Conservation (phyloP, 2,797 vertebrate genomes). For the Furcifer pardalis region DNA sequence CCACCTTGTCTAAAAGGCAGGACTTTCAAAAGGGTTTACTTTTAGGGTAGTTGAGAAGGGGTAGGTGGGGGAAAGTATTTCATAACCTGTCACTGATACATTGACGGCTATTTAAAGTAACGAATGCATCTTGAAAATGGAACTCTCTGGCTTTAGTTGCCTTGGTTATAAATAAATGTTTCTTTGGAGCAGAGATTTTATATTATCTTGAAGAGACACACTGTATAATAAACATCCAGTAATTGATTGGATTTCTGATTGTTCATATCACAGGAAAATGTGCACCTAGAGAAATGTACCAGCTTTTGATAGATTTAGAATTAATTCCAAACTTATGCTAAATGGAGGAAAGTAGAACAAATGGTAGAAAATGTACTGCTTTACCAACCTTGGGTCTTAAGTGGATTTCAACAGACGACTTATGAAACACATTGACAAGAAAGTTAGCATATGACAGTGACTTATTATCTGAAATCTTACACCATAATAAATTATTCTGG, state of each 20-base stretch:
- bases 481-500: not conserved
- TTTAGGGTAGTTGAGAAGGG: not conserved
- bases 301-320: slow-evolving; percentile 9
- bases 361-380: not conserved
- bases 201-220: slow-evolving; percentile 30
- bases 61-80: slow-evolving; percentile 44
- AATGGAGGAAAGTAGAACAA: not conserved
- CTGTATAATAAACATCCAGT: slow-evolving; percentile 33
- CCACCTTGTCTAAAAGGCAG: slow-evolving; percentile 13
- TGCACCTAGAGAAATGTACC: slow-evolving; percentile 8
- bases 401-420: not conserved
- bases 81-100: slow-evolving; percentile 33
- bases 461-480: not conserved
- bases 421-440: not conserved
- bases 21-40: slow-evolving; percentile 2
- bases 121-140: slow-evolving; percentile 49
- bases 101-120: slow-evolving; percentile 66
- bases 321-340: slow-evolving; percentile 14
- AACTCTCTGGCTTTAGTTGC: slow-evolving; percentile 60
- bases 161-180: slow-evolving; percentile 58
- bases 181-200: slow-evolving; percentile 46
- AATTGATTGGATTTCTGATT: not conserved
- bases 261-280: slow-evolving; percentile 57
- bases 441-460: too few species aligned
- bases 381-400: not conserved